Evolutionary conservation across 2,888 invertebrate species (phyloP).

Genomic region (Athalia rosae): DNA sequence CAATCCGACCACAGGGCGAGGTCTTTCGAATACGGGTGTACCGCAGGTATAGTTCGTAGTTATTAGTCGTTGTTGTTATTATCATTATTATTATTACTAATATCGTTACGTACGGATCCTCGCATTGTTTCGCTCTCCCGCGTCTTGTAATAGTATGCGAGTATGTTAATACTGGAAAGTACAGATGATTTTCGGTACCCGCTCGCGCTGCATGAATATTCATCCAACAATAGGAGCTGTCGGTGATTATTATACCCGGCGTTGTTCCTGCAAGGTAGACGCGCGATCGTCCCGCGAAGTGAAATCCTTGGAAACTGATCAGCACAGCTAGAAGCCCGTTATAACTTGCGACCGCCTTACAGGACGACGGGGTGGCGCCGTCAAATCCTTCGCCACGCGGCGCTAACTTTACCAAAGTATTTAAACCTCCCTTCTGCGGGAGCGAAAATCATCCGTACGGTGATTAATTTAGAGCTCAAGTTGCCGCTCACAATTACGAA

Average conservation of each 20-base stretch:
- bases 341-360: no score
- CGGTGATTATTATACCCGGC: constrained; percentile 33
- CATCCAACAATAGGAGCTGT: constrained; percentile 46
- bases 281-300: neutral
- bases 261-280: neutral
- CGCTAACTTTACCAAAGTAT: neutral
- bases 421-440: neutral
- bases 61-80: no score
- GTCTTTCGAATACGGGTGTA: no score
- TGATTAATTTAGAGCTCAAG: neutral
- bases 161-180: constrained; percentile 50
- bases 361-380: neutral
- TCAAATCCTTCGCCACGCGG: neutral
- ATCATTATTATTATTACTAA: no score
- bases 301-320: constrained; percentile 21
- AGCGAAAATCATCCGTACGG: neutral
- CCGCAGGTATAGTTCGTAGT: no score
- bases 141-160: constrained; percentile 35
- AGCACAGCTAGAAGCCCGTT: no score
- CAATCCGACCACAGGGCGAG: neutral
- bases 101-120: neutral
- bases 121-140: constrained; percentile 9
- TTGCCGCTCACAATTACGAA: no score
- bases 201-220: constrained; percentile 55
- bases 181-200: constrained; percentile 51